Evolutionary conservation across 92 coral and sea anemone genomes (phyloP).

Genomic region (Umimayanthus kanabou): DNA sequence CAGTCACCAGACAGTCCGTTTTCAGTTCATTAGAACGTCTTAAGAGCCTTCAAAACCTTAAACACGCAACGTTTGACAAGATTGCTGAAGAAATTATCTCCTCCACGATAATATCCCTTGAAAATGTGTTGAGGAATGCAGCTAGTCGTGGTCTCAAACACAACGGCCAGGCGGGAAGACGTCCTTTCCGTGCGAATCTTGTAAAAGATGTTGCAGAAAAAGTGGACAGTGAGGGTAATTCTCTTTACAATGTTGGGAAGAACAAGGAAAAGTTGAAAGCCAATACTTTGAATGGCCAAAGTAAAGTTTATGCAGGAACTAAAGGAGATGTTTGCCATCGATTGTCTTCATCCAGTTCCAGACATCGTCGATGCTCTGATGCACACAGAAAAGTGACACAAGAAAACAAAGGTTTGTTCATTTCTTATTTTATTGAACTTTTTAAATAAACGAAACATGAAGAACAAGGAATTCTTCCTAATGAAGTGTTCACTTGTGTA

Average conservation of each 20-base stretch:
- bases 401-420: slow-evolving; percentile 17
- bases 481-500: no score
- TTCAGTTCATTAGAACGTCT: slow-evolving; percentile 52
- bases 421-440: not conserved
- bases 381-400: not conserved
- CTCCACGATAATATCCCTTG: slow-evolving; percentile 54
- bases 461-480: no score
- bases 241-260: not conserved
- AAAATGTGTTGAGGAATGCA: slow-evolving; percentile 50
- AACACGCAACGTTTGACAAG: slow-evolving; percentile 51
- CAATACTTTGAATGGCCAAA: not conserved
- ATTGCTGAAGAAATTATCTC: slow-evolving; percentile 53
- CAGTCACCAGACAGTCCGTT: not conserved
- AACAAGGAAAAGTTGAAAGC: not conserved
- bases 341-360: not conserved
- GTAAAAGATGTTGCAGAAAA: not conserved
- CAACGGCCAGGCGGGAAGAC: slow-evolving; percentile 34
- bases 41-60: slow-evolving; percentile 37
- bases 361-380: not conserved
- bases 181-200: not conserved
- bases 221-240: not conserved
- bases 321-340: not conserved
- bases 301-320: not conserved
- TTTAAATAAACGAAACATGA: no score
- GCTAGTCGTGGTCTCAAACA: slow-evolving; percentile 18